These are phyloP conservation scores for Hydrotaea cyrtoneurina DNA, from an alignment of 2,888 invertebrate species.

Conservation along the genomic window DNA sequence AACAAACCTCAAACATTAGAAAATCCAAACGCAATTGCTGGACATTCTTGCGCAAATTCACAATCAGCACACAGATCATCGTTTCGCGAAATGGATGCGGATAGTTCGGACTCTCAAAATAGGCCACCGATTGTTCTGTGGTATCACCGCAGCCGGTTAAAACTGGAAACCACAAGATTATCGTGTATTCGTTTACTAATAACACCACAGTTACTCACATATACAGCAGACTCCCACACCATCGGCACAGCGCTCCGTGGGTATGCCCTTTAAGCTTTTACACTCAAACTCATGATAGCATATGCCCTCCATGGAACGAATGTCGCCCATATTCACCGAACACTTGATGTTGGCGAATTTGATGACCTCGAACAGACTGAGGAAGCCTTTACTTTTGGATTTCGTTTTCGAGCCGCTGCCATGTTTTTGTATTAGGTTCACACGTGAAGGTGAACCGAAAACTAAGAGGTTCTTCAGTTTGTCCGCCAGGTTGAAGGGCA, in stretches of 20 bases:
- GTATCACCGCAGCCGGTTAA: conserved; percentile 85
- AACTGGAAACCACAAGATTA: conserved; percentile 83
- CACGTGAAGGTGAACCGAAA: conserved; percentile 74
- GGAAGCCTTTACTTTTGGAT: conserved; percentile 81
- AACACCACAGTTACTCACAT: conserved; percentile 82
- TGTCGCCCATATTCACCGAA: conserved; percentile 76
- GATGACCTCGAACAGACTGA: conserved; percentile 87
- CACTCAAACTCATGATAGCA: conserved; percentile 88
- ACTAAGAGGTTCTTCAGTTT: conserved; percentile 74
- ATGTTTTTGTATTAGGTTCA: conserved; percentile 75
- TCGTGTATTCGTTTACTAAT: no score
- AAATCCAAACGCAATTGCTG: conserved; percentile 88
- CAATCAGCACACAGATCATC: conserved; percentile 84
- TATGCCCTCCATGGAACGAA: conserved; percentile 85
- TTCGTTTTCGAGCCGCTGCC: conserved; percentile 65
- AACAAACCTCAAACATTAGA: conserved; percentile 85
- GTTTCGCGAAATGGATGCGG: conserved; percentile 83
- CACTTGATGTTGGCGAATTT: conserved; percentile 86
- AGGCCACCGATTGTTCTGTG: conserved; percentile 84
- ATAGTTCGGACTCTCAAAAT: conserved; percentile 88
- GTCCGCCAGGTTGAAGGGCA: conserved; percentile 68
- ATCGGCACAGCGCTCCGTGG: conserved; percentile 86
- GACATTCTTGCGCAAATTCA: conserved; percentile 83
- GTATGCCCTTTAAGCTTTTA: conserved; percentile 83
- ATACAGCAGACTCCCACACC: conserved; percentile 89